Conservation (phyloP, 2,113 vertebrate genomes). For the Etheostoma cragini region DNA sequence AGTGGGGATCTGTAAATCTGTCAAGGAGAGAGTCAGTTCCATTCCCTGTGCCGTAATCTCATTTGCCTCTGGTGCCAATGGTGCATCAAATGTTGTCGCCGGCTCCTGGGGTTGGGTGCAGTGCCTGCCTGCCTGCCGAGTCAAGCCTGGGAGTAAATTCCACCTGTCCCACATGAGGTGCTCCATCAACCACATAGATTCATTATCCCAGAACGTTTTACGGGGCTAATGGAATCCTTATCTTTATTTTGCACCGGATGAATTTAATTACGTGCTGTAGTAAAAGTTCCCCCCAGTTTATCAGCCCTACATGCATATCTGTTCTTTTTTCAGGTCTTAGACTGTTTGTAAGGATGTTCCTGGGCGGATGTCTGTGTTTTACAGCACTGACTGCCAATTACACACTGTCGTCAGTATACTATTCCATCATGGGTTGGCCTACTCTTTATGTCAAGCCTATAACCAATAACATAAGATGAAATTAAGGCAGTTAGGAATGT, state of each 20-base stretch:
- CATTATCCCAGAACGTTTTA: conserved; percentile 84
- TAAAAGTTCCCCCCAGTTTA: conserved; percentile 59
- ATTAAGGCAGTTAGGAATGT: conserved; percentile 16
- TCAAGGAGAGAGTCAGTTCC: conserved; percentile 82
- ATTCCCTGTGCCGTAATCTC: conserved; percentile 81
- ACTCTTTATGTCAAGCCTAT: neutral
- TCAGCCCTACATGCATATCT: conserved; percentile 67
- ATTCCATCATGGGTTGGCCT: neutral
- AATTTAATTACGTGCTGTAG: conserved; percentile 77
- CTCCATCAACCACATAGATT: conserved; percentile 80
- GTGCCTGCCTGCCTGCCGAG: conserved; percentile 42
- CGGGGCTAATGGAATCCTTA: conserved; percentile 84
- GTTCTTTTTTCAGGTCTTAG: conserved; percentile 39
- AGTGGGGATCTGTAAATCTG: conserved; percentile 86
- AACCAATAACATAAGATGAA: conserved; percentile 7
- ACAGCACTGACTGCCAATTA: conserved; percentile 37
- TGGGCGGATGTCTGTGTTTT: conserved; percentile 51
- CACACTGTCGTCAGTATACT: conserved; percentile 19
- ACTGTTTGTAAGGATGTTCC: conserved; percentile 42
- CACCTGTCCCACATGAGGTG: conserved; percentile 80
- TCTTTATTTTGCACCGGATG: conserved; percentile 81
- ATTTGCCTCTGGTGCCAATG: conserved; percentile 84
- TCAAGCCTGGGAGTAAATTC: conserved; percentile 76
- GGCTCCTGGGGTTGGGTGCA: conserved; percentile 59
- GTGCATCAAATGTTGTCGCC: conserved; percentile 78